A percentile compares a stretch with the other conserved stretches of the same genome.
Conservation (phyloP, 2,888 invertebrate species). For the Orthosia incerta region DNA sequence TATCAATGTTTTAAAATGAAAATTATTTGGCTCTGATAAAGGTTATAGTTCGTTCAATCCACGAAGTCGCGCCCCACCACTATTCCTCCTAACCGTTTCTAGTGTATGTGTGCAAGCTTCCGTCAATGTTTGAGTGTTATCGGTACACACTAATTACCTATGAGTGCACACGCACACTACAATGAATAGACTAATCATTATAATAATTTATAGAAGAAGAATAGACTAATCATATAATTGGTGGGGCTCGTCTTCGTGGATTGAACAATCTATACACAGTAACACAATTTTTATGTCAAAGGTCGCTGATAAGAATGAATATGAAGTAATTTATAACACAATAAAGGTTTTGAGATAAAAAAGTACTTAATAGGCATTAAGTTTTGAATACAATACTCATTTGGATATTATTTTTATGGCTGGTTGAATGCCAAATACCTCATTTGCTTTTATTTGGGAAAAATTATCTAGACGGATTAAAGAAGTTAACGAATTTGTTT, state of each 20-base stretch:
- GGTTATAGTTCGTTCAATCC: too few relatives aligned
- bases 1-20: neutral
- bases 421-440: neutral
- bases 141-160: too few relatives aligned
- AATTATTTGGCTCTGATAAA: neutral
- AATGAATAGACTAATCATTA: too few relatives aligned
- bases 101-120: too few relatives aligned
- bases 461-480: neutral
- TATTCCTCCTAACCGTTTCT: too few relatives aligned
- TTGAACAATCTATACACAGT: too few relatives aligned
- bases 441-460: neutral
- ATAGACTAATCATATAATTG: too few relatives aligned
- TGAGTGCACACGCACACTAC: too few relatives aligned
- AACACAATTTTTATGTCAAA: slow-evolving; percentile 23
- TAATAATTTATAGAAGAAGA: too few relatives aligned
- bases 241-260: too few relatives aligned
- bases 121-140: too few relatives aligned
- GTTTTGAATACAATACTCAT: neutral
- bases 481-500: neutral
- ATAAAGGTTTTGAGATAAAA: slow-evolving; percentile 6
- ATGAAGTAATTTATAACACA: neutral
- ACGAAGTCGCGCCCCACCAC: too few relatives aligned
- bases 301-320: slow-evolving; percentile 20
- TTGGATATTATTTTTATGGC: neutral
- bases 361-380: neutral